Conservation (phyloP, 2,888 invertebrate species). For the Tuberolachnus salignus region DNA sequence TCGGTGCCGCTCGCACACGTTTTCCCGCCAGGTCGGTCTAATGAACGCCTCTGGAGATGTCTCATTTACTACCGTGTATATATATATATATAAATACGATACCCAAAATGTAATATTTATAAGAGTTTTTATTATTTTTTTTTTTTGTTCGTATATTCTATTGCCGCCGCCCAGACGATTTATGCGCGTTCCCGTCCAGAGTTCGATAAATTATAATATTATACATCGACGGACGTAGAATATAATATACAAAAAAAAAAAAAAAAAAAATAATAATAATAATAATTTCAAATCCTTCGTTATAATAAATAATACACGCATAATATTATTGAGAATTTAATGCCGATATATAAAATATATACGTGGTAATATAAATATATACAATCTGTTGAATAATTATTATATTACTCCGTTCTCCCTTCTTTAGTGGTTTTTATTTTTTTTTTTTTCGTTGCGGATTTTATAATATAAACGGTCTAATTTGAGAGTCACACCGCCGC, state of each 20-base stretch:
- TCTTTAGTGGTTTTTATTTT: background rate
- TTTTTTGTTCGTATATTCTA: background rate
- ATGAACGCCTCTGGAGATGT: constrained; percentile 28
- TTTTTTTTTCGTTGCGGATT: background rate
- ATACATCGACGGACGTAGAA: background rate
- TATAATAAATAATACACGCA: background rate
- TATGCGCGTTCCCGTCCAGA: background rate
- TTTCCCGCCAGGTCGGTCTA: background rate
- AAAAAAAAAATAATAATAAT: background rate
- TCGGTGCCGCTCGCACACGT: too few species aligned
- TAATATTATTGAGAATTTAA: too few species aligned
- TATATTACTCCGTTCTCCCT: background rate
- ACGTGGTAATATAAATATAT: too few species aligned
- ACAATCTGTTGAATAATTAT: background rate
- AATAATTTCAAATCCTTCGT: too few species aligned
- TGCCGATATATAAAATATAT: background rate
- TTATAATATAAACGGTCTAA: background rate
- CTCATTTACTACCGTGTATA: constrained; percentile 17
- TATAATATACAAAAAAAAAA: background rate
- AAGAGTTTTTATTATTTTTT: too few species aligned
- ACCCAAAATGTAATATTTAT: background rate
- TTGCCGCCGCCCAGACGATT: constrained; percentile 3
- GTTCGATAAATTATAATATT: constrained; percentile 2
- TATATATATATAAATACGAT: too few species aligned
- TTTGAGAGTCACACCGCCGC: background rate